Base-by-base conservation (phyloP, 2,888 invertebrate genomes). In the Agrotis ipsilon region DNA sequence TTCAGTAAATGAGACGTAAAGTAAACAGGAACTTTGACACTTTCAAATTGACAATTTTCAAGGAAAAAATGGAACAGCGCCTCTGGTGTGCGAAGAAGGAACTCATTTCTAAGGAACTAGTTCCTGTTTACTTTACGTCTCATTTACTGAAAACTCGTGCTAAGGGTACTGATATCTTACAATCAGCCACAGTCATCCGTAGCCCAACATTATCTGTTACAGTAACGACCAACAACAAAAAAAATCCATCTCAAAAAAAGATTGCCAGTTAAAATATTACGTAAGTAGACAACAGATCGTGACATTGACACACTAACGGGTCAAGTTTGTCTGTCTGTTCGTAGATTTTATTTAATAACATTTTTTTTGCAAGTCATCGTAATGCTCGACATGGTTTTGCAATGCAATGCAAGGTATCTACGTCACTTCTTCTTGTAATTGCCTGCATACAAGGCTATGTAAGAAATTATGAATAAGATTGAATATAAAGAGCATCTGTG, bases 261-360 rank as follows among this genome's bases (percentile, higher is more conserved):
- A 63, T 52, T 59, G 61, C 58, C 11, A 63, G 62, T 21, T 59
- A 57, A 70, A 81, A n/a, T 54, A 65, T 74, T 75, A 68, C 67
- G 63, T 75, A 59, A 83, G 45, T 19, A 72, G 55, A 54, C 49
- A 73, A 49, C 39, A 69, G 54, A 39, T 52, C 45, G 11, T 27
- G 82, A 72, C 84, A 75, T 84, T 82, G 82, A 82, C 82, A 75
- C 51, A 66, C 19, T 62, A 67, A 52, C 54, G 21, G 84, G 81
- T 82, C 82, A 82, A 82, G 82, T 81, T 84, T 84, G 81, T 68
- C 62, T 60, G 71, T 68, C n/a, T 54, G 66, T 66, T 2, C 46
- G 43, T 71, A 61, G 24, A 54, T 61, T 72, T 69, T 58, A 57
- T 59, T 48, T 68, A 60, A 57, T 52, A 58, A 48, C 1, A 45